Percentiles rank a stretch among this genome's conserved stretches.
These are phyloP conservation scores for Drosophila subobscura DNA, from an alignment of 1,140 invertebrate species.

Conservation along the genomic window DNA sequence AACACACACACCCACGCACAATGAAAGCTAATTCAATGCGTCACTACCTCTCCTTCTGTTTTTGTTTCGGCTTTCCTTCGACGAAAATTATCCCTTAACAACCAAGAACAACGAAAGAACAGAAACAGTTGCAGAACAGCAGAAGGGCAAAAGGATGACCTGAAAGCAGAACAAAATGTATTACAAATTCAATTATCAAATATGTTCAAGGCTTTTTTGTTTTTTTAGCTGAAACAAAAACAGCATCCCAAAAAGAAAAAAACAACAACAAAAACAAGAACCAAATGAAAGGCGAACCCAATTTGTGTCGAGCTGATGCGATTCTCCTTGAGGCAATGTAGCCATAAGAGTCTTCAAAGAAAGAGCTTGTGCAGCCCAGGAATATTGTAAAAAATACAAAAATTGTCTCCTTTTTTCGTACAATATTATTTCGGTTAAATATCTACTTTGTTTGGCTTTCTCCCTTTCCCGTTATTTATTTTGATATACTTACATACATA, in stretches of 20 bases:
- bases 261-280: slow-evolving; percentile 25
- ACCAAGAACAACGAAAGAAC: slow-evolving; percentile 39
- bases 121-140: slow-evolving; percentile 9
- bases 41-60: slow-evolving; percentile 15
- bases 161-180: slow-evolving; percentile 66
- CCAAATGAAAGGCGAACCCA: slow-evolving; percentile 30
- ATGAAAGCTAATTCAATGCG: slow-evolving; percentile 59
- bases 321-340: slow-evolving; percentile 21
- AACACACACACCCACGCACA: slow-evolving; percentile 38
- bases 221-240: slow-evolving; percentile 37
- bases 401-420: background rate
- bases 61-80: background rate
- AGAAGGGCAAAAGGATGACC: slow-evolving; percentile 21
- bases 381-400: slow-evolving; percentile 3
- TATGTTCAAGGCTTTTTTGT: slow-evolving; percentile 60
- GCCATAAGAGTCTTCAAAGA: slow-evolving; percentile 33
- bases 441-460: too few species aligned
- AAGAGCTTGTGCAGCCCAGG: slow-evolving; percentile 14
- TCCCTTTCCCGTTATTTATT: too few species aligned
- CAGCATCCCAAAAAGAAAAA: slow-evolving; percentile 21
- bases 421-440: too few species aligned
- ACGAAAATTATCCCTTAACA: slow-evolving; percentile 49
- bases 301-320: slow-evolving; percentile 2
- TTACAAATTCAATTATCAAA: slow-evolving; percentile 79
- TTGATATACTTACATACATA: background rate